Evolutionary conservation across 2,888 invertebrate genomes (phyloP), one percentile per base, ranked within the genome.

Genomic region (Chromoteleia sp.): DNA sequence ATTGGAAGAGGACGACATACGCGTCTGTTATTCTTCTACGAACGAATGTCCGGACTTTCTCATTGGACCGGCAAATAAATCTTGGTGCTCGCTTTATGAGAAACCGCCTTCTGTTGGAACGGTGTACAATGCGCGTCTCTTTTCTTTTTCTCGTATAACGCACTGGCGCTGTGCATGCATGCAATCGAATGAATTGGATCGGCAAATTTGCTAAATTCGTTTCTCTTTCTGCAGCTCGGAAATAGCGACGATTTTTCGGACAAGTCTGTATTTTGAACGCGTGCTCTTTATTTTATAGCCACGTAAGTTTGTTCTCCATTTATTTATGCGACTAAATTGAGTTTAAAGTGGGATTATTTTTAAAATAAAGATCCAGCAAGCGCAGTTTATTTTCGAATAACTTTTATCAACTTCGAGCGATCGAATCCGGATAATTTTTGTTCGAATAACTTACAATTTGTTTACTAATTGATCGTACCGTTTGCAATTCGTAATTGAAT

Each of bases 61-160:
- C 85, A 85, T 86, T 85, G 87, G 86, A 82, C 85, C 84, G 61
- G 80, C 82, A 87, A 88, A 90, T 90, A 89, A 89, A 90, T 89
- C 87, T 88, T 86, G 84, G 83, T 61, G 84, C 84, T 84, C 83
- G 84, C 83, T 86, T 85, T 85, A 85, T 86, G 85, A 85, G 85
- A 83, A 84, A 85, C 83, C 83, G 81, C 84, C 67, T 82, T 76
- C 80, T 77, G 74, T 65, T 77, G 65, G 58, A 77, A 41, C 71
- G 58, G 29, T 59, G 39, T 45, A 75, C 54, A 63, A 39, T 68
- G 61, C 36, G 50, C 65, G 75, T 43, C 77, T 71, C 82, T 82
- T 83, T 84, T 83, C 77, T 81, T 77, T 81, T 75, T 75, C 82
- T 79, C 79, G 36, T 76, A 71, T 70, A 79, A 73, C 76, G 76